Conservation (phyloP, 2,797 vertebrate species). For the Arnoldichthys spilopterus region DNA sequence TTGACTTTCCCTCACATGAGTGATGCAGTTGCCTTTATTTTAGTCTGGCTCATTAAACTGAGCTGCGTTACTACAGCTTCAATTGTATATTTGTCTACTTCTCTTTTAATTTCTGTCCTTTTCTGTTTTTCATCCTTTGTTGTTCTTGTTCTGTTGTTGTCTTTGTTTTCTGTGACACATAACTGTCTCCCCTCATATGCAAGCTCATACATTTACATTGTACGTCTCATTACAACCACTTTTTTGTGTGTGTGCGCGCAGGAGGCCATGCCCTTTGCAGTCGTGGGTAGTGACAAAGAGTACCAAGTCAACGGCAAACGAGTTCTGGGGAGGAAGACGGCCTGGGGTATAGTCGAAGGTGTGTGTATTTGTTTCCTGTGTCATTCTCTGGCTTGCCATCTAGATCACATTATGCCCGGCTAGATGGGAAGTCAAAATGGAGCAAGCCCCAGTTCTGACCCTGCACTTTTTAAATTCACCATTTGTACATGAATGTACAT, state of each 20-base stretch:
- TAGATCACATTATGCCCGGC: not conserved
- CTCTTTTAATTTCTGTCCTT: not conserved
- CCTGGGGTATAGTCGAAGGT: slow-evolving; percentile 98
- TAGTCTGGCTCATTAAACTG: not conserved
- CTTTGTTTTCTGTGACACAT: slow-evolving; percentile 1
- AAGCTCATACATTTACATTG: slow-evolving; percentile 1
- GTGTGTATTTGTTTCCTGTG: slow-evolving; percentile 23
- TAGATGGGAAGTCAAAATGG: not conserved
- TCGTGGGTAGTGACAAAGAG: slow-evolving; percentile 97
- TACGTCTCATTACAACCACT: slow-evolving; percentile 24
- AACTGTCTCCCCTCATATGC: slow-evolving; percentile 11
- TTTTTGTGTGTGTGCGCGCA: slow-evolving; percentile 60
- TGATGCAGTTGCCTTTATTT: not conserved
- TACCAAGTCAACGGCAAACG: slow-evolving; percentile 96
- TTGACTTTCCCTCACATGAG: not conserved
- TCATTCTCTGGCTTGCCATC: not conserved
- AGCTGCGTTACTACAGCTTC: not conserved
- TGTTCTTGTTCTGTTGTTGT: slow-evolving; percentile 52
- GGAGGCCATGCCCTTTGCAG: slow-evolving; percentile 97
- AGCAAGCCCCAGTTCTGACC: not conserved
- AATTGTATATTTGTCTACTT: not conserved
- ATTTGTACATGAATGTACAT: too few relatives aligned
- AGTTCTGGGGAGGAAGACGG: slow-evolving; percentile 93
- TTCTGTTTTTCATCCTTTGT: not conserved
- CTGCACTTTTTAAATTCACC: not conserved